Conservation (phyloP, 1,140 invertebrate species). For the Polypedilum vanderplanki region DNA sequence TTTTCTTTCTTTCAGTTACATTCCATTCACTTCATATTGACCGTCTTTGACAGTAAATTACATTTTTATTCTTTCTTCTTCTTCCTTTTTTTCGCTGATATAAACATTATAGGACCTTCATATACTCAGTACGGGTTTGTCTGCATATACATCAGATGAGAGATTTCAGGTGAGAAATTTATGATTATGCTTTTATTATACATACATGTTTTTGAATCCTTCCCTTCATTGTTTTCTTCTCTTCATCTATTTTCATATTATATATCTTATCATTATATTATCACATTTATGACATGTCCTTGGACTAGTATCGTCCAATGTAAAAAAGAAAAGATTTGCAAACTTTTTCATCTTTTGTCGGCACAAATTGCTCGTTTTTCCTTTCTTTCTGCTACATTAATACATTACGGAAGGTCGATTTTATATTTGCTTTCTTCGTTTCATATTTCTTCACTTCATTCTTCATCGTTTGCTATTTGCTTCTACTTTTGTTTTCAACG, state of each 20-base stretch:
- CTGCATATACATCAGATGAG: constrained; percentile 17
- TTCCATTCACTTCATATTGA: background rate
- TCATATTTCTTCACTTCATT: no score
- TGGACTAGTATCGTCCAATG: background rate
- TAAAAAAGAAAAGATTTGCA: background rate
- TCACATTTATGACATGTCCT: background rate
- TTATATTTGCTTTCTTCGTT: no score
- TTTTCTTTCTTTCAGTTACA: background rate
- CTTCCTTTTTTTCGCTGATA: background rate
- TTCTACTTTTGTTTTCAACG: no score
- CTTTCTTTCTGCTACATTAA: no score
- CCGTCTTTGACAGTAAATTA: background rate
- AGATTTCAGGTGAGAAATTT: constrained; percentile 23
- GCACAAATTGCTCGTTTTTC: no score
- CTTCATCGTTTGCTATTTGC: no score
- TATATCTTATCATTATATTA: background rate
- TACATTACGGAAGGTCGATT: no score
- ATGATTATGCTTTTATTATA: background rate
- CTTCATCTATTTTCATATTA: background rate
- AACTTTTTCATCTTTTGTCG: no score
- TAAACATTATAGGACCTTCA: background rate
- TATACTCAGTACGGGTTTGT: background rate
- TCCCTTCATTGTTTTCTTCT: background rate
- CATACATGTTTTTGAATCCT: background rate
- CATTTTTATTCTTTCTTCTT: background rate